A percentile compares a stretch with the other conserved stretches of the same genome.
Evolutionary conservation across 2,797 vertebrate genomes (phyloP).

Genomic region (Takifugu ocellatus): DNA sequence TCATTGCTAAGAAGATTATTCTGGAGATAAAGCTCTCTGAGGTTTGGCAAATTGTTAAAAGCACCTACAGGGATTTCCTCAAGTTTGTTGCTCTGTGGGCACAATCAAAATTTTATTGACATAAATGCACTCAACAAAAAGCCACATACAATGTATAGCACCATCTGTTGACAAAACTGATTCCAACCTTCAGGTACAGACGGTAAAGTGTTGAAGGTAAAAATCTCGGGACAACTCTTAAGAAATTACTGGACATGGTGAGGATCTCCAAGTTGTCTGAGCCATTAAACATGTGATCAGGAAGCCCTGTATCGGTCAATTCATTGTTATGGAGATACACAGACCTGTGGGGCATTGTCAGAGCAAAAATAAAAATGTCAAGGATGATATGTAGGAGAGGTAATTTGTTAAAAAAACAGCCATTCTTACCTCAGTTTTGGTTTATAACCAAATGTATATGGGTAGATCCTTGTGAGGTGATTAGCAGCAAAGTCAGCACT

Average conservation of each 20-base stretch:
- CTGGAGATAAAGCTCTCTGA: constrained; percentile 93
- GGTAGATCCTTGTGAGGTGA: constrained; percentile 89
- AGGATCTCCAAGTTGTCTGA: constrained; percentile 90
- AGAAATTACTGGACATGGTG: constrained; percentile 96
- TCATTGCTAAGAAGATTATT: constrained; percentile 91
- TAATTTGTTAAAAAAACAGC: constrained; percentile 10
- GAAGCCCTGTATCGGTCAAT: constrained; percentile 87
- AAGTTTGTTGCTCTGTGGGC: constrained; percentile 88
- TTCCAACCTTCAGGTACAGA: constrained; percentile 89
- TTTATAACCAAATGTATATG: constrained; percentile 94
- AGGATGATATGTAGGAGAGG: background rate
- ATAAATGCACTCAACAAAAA: background rate
- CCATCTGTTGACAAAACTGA: background rate
- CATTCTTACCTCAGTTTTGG: constrained; percentile 85
- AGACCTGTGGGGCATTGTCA: constrained; percentile 74
- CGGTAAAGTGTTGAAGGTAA: constrained; percentile 86
- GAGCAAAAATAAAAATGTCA: background rate
- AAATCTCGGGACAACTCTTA: constrained; percentile 87
- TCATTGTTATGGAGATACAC: constrained; percentile 99
- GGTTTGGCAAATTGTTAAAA: constrained; percentile 82
- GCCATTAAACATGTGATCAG: constrained; percentile 89
- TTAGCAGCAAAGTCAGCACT: constrained; percentile 97
- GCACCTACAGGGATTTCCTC: constrained; percentile 91
- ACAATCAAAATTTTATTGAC: background rate
- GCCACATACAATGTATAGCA: background rate